phyloP scores from a whole-genome alignment of 2,113 vertebrate genomes.

The Pithys albifrons region DNA sequence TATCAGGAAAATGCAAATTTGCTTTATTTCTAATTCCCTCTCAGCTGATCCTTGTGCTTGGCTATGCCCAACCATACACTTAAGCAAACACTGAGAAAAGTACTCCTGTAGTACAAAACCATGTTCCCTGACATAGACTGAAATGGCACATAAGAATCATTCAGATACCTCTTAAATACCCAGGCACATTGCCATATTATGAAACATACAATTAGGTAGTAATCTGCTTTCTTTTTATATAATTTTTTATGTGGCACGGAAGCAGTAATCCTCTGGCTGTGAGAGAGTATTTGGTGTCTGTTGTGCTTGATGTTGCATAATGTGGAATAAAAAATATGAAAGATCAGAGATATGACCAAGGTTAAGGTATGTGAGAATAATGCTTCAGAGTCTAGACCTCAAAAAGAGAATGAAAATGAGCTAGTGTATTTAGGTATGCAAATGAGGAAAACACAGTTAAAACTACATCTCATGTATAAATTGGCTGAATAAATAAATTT shows the following conservation, averaged over 20 bases:
- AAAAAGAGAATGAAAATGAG: background rate
- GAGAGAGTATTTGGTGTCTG: background rate
- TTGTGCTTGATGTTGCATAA: background rate
- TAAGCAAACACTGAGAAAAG: background rate
- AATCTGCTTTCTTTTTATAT: slow-evolving; percentile 24
- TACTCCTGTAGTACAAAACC: background rate
- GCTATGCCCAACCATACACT: background rate
- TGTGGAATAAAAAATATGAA: background rate
- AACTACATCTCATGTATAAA: background rate
- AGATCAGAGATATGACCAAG: background rate
- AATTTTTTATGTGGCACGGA: background rate
- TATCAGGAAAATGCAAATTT: background rate
- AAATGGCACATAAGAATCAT: background rate
- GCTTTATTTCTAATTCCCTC: background rate
- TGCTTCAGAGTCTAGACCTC: background rate
- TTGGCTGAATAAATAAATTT: slow-evolving; percentile 26
- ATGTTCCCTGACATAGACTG: background rate
- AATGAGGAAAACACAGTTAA: background rate
- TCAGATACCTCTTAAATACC: background rate
- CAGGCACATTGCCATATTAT: background rate
- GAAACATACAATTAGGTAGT: slow-evolving; percentile 18
- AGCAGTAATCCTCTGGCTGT: background rate
- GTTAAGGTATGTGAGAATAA: background rate
- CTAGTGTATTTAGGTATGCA: background rate
- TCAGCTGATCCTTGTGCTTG: background rate